Evolutionary conservation across 2,113 vertebrate genomes (phyloP), one percentile per base, ranked within the genome.

Genomic region (Periophthalmodon schlosseri): DNA sequence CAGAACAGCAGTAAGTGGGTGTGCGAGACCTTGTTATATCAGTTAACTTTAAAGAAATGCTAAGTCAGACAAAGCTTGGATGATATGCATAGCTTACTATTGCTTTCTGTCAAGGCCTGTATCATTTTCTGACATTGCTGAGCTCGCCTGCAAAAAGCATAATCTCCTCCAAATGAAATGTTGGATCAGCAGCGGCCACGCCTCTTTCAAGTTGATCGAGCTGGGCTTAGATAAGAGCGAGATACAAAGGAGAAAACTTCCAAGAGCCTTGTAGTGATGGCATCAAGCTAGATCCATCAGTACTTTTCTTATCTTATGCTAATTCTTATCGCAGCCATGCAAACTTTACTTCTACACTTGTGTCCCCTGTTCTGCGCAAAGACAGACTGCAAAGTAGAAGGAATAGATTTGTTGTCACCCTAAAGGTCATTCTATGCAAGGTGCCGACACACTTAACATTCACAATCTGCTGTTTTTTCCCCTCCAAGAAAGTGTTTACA

Each of bases 151-250:
- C 69, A 70, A 75, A 75, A 80, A 77, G 75, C 60, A 72, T 73
- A 79, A 89, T 87, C 80, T 84, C 52, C 13, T 67, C n/a, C n/a
- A 75, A 82, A 86, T 84, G n/a, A 80, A 85, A 73, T 71, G 77
- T 65, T 80, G 75, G 57, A 78, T 85, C 73, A 82, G 83, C 76
- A 63, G 57, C 72, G 36, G 2, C 10, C 56, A 21, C 16, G n/a
- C 63, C 71, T 67, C 80, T 87, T 87, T 87, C 76, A 84, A 77
- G 71, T 68, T 79, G 77, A 84, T 72, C 50, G 73, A 72, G 74
- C 61, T 16, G 69, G 68, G 47, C 24, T 44, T 57, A 58, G 76
- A 84, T 78, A 75, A 73, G 63, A 57, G 63, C 52, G 39, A 54
- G 56, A 61, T 18, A 65, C 18, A 14, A 24, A 58, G 16, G 52